Evolutionary conservation across 2,797 vertebrate species (phyloP), one percentile per base, ranked within the genome.

Genomic region (Spondyliosoma cantharus): DNA sequence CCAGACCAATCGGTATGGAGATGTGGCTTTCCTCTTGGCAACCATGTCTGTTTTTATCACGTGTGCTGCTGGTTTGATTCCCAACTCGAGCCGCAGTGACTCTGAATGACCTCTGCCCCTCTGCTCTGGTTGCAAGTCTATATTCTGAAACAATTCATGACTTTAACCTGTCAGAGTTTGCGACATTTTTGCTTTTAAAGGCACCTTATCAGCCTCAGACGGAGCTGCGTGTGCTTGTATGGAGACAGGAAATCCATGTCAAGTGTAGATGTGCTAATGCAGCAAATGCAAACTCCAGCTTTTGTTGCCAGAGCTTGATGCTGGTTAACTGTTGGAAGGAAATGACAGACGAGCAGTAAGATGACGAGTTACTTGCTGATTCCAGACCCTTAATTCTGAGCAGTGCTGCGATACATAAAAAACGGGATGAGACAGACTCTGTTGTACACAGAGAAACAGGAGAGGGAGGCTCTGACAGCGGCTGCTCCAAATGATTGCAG

Each of bases 401-500:
- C 70, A 13, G 45, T 13, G 2, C 27, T 46, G 29, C 12, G 27
- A 24, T 67, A 70, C 49, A 62, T 42, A 71, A 76, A 42, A 42
- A 58, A 7, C 66, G 54, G 72, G 46, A 77, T 60, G 72, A 71
- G 71, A 57, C 74, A 76, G 74, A 45, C 59, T 62, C 42, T 71
- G 22, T 57, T 48, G 43, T 70, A 46, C 25, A 52, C 54, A 74
- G 77, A 75, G 66, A 57, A 71, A 20, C 7, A 75, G 45, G 66
- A 71, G 63, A 63, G 74, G 53, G 68, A 70, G 66, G 73, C 71
- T 60, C 74, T 66, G 81, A 64, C 52, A 66, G 71, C 11, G 42
- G 56, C 50, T 71, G 81, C 85, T 87, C 66, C 71, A 22, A 85
- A 78, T 79, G 71, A 76, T 67, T 83, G 76, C 79, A 81, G 71